Conservation (phyloP, 2,797 vertebrate genomes). For the Adelosebastes latens region DNA sequence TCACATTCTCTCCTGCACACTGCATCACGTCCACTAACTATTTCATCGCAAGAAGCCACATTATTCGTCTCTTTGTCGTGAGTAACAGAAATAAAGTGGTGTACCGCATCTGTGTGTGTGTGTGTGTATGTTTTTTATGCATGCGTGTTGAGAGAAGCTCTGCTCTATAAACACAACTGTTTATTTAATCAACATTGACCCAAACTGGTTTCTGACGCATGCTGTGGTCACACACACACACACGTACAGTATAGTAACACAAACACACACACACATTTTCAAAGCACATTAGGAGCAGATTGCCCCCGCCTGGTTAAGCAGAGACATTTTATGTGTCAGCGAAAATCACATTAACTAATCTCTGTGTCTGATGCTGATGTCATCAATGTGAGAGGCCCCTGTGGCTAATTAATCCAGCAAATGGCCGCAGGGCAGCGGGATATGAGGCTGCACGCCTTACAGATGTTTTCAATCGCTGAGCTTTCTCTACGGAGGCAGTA, state of each 20-base stretch:
- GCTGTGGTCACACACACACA: conserved; percentile 7
- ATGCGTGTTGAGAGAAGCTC: conserved; percentile 36
- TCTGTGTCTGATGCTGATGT: conserved; percentile 37
- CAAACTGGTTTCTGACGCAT: conserved; percentile 46
- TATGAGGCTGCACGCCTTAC: not conserved
- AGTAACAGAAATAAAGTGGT: not conserved
- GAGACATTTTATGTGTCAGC: conserved; percentile 44
- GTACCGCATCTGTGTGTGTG: not conserved
- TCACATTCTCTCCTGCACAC: not conserved
- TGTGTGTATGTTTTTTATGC: conserved; percentile 23
- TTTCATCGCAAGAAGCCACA: not conserved
- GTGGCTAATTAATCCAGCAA: conserved; percentile 37
- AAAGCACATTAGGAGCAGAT: conserved; percentile 20
- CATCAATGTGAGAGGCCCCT: conserved; percentile 22
- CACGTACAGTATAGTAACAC: conserved; percentile 19
- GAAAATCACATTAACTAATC: conserved; percentile 46
- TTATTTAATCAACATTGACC: conserved; percentile 71
- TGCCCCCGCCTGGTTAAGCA: conserved; percentile 43
- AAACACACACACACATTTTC: conserved; percentile 22
- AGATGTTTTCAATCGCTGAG: conserved; percentile 8
- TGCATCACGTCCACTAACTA: not conserved
- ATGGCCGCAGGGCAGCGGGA: not conserved
- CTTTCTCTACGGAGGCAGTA: not conserved
- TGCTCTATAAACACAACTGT: conserved; percentile 60
- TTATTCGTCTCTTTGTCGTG: not conserved